Conservation (phyloP, 2,888 invertebrate genomes). For the Smittia aterrima region DNA sequence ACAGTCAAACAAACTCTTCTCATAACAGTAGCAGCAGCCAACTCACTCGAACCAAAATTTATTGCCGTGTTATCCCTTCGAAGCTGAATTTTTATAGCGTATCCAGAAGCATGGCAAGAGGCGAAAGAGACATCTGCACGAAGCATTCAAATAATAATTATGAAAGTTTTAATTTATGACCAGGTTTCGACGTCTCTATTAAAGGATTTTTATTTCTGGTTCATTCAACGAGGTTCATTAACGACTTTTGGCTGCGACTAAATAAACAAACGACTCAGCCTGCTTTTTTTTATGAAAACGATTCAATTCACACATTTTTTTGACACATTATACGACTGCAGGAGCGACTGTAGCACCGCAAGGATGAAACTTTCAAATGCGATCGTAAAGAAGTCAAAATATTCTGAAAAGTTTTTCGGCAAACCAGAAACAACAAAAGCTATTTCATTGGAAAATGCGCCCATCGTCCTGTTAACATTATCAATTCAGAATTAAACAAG, state of each 20-base stretch:
- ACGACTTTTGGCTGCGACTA: slow-evolving; percentile 10
- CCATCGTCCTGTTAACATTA: slow-evolving; percentile 7
- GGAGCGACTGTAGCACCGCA: slow-evolving; percentile 31
- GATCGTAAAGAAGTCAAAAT: slow-evolving; percentile 19
- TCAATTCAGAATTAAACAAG: background rate
- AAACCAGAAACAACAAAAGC: background rate
- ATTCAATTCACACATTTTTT: slow-evolving; percentile 38
- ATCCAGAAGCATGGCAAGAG: slow-evolving; percentile 34
- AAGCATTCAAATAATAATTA: slow-evolving; percentile 39
- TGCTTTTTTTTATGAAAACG: background rate
- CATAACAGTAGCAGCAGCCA: background rate
- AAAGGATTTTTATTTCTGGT: slow-evolving; percentile 29
- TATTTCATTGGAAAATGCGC: slow-evolving; percentile 28
- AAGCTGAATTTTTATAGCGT: background rate
- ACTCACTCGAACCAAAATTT: slow-evolving; percentile 21
- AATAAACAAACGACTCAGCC: background rate
- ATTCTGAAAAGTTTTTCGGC: background rate
- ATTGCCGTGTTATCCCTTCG: slow-evolving; percentile 33
- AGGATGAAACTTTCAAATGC: slow-evolving; percentile 2
- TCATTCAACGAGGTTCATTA: slow-evolving; percentile 30
- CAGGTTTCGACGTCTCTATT: slow-evolving; percentile 1
- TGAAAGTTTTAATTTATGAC: slow-evolving; percentile 38
- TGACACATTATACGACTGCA: background rate
- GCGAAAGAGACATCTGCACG: slow-evolving; percentile 32
- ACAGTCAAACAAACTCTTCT: no score